Base-by-base conservation (phyloP, 2,797 vertebrate genomes). In the Arremon brunneinucha region DNA sequence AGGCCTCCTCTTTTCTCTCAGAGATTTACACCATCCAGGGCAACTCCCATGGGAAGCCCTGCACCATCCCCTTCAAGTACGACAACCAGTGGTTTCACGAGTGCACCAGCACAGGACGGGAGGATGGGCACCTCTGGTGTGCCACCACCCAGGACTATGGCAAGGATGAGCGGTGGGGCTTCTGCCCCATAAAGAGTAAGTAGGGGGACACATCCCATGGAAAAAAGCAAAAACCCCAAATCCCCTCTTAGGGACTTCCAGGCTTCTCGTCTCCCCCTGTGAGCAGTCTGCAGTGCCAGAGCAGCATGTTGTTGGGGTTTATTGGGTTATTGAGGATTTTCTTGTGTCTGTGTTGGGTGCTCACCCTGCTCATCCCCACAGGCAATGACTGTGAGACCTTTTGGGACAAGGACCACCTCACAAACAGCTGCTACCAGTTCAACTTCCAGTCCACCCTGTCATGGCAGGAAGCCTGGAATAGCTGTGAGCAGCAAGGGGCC, bases 1-100 rank as follows among this genome's bases (percentile, higher is more conserved):
- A 28, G 13, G 52, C 23, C 21, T 89, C 7, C 84, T 89, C 72
- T 93, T 87, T 53, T 49, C 19, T 63, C 19, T 1, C 97, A 99
- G 99, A 99, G 96, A 98, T 99, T 97, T 99, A 99, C 97, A 99
- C 99, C 55, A 99, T 99, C 97, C 99, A 99, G 97, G 99, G 99
- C 19, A 99, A 99, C 97, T 99, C 99, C 4, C 98, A 99, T 0
- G 99, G 99, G 52, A 98, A 98, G 24, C 99, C 99, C 1, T 99
- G 99, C 96, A 98, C 99, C 95, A 98, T 99, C 86, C 99, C 99
- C 89, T 99, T 99, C 98, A 98, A 99, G 60, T 99, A 99, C 0
- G 98, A 99, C 74, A 98, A 98, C 94, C 98, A 99, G 95, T 99
- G 99, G 99, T 99, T 99, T 95, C 98, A 99, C 4, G 97, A 96